Percentiles rank a stretch among this genome's conserved stretches.
Conservation (phyloP, 2,888 invertebrate genomes). For the Ceratothoa steindachneri region DNA sequence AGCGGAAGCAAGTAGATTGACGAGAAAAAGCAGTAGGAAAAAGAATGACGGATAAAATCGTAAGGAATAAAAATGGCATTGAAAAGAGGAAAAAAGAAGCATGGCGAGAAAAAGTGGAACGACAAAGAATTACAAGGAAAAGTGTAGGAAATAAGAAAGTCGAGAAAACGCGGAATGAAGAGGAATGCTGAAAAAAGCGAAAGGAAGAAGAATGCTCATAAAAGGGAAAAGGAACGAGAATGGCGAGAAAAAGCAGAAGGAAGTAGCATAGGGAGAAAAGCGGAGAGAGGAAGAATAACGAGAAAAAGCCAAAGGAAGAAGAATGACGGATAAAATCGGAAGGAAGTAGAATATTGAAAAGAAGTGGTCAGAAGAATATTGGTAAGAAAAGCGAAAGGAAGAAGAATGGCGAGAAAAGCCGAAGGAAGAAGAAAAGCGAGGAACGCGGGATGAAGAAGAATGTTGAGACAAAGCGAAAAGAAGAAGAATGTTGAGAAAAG, state of each 20-base stretch:
- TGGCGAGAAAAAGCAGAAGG: neutral
- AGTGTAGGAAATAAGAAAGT: too few species aligned
- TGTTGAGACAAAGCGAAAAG: neutral
- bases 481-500: too few species aligned
- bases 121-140: too few species aligned
- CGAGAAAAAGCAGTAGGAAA: too few species aligned
- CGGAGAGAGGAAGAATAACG: neutral
- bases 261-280: neutral
- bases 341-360: neutral
- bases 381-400: neutral
- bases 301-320: neutral
- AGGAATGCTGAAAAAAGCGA: neutral
- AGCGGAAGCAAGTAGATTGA: too few species aligned
- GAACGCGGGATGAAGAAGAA: neutral
- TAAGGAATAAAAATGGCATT: too few species aligned
- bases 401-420: neutral
- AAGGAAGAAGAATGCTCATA: neutral
- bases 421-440: neutral
- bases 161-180: neutral
- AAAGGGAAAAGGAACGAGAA: neutral
- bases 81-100: too few species aligned
- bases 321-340: neutral
- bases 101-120: too few species aligned
- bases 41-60: too few species aligned
- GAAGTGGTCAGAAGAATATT: neutral